Base-by-base conservation (phyloP, 23 tunicate genomes). In the Aplidium turbinatum region DNA sequence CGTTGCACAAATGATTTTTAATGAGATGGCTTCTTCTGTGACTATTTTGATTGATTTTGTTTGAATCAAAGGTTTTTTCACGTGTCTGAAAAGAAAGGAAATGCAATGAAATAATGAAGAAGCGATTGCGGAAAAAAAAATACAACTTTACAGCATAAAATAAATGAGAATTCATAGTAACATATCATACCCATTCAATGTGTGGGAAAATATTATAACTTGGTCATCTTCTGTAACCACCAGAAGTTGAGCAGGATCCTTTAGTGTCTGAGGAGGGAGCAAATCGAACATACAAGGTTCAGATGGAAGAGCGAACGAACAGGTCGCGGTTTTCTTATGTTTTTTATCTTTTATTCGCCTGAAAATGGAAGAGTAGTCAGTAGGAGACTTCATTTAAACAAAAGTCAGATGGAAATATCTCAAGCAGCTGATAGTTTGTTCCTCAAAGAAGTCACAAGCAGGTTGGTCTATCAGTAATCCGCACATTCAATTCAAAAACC, bases 331-430 rank as follows among this genome's bases (percentile, higher is more conserved):
- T 24, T 81, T 88, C 75, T 70, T 88, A 9, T 52, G 79, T 50
- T 61, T 76, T 1, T 36, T 40, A n/a, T 29, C 23, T 28, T 36
- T 51, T 46, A 88, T 76, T 81, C 81, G 87, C 96, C 96, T 88
- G 45, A 24, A 70, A 78, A 61, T n/a, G n/a, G n/a, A 38, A 42
- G 45, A 35, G n/a, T n/a, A n/a, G n/a, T n/a, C n/a, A n/a, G n/a
- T n/a, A n/a, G n/a, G n/a, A n/a, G n/a, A n/a, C n/a, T n/a, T n/a
- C n/a, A n/a, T n/a, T n/a, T n/a, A n/a, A n/a, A n/a, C n/a, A n/a
- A n/a, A n/a, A n/a, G n/a, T n/a, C n/a, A n/a, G n/a, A n/a, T n/a
- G n/a, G n/a, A n/a, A n/a, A n/a, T n/a, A n/a, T n/a, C n/a, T n/a
- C n/a, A n/a, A n/a, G n/a, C n/a, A n/a, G n/a, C n/a, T n/a, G n/a